Base-by-base conservation (phyloP, 2,888 invertebrate species). In the Cordilura impudica region DNA sequence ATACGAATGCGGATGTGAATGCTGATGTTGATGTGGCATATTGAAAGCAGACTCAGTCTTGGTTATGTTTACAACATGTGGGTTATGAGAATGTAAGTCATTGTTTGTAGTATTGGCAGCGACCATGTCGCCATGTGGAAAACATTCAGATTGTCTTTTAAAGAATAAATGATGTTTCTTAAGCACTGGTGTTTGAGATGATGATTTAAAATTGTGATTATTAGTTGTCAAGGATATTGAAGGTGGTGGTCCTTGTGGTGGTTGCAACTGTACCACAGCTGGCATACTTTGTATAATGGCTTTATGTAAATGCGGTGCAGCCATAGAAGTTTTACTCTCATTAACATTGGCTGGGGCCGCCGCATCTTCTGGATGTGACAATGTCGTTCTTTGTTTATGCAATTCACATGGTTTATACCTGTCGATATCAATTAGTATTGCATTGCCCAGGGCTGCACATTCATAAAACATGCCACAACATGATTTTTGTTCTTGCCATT, bases 81-180 rank as follows among this genome's bases (percentile, higher is more conserved):
- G 26, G 26, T 6, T 26, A 26, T 26, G 26, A 26, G 56, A 29
- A 71, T 51, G 63, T n/a, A 12, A 51, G 31, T 75, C 35, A 49
- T 77, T 65, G 63, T 80, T 77, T 43, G 35, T 47, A 16, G 66
- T 47, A 61, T 35, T 18, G 78, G 82, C 72, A 31, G 80, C 81
- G 31, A 82, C 82, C 39, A 76, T 39, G 72, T 83, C 83, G 53
- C 73, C 77, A 82, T 89, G 88, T n/a, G 87, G 87, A 84, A 89
- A 88, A 78, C 85, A 86, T 70, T 88, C 89, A 53, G 87, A 87
- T 83, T 90, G 89, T 70, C 90, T 85, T 83, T 88, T 90, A 66
- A 84, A 89, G 81, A 86, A 90, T 73, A 90, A 84, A 82, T 89
- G 90, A 84, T 90, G 90, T 81, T 90, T 90, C 82, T 90, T 90